phyloP scores from a whole-genome alignment of 2,888 invertebrate genomes.

The Pheosia tremula region DNA sequence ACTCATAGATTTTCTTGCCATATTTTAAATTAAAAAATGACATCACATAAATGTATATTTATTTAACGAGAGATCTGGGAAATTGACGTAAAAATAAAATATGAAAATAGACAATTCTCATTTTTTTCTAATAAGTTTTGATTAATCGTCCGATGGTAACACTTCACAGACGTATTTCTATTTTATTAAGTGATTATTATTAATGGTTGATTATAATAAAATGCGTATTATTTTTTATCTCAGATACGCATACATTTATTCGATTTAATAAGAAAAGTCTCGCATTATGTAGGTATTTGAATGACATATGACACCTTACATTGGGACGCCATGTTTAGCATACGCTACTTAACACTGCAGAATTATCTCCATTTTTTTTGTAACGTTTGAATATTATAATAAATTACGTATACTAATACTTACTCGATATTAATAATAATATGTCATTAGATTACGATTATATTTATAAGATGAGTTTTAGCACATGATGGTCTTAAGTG shows the following conservation, averaged over 20 bases:
- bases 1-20: neutral
- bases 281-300: slow-evolving; percentile 21
- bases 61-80: neutral
- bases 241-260: slow-evolving; percentile 27
- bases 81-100: too few relatives aligned
- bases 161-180: too few relatives aligned
- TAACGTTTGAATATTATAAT: too few relatives aligned
- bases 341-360: neutral
- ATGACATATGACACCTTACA: neutral
- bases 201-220: slow-evolving; percentile 4
- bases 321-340: slow-evolving; percentile 15
- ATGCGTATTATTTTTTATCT: slow-evolving; percentile 33
- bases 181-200: slow-evolving; percentile 6
- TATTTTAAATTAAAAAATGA: neutral
- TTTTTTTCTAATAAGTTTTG: too few relatives aligned
- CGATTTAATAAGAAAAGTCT: slow-evolving; percentile 15
- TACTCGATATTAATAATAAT: too few relatives aligned
- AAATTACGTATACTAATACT: too few relatives aligned
- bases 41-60: neutral
- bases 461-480: too few relatives aligned
- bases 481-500: too few relatives aligned
- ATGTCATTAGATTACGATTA: too few relatives aligned
- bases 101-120: too few relatives aligned
- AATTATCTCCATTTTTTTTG: too few relatives aligned
- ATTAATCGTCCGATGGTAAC: too few relatives aligned